These are phyloP conservation scores for Pristis pectinata DNA, from an alignment of 2,797 vertebrate species.

Conservation along the genomic window DNA sequence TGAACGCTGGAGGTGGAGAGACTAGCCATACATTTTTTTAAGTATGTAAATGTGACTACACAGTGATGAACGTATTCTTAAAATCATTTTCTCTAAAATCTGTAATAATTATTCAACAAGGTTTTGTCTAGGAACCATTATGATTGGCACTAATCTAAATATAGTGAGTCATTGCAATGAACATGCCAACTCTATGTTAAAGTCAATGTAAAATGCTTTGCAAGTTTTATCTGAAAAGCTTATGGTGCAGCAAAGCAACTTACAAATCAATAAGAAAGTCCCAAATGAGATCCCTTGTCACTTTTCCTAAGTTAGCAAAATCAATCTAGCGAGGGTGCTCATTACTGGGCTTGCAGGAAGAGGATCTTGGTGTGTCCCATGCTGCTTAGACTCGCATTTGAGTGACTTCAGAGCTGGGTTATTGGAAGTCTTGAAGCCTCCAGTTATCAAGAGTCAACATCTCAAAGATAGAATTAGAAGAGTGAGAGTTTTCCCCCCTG, in stretches of 20 bases:
- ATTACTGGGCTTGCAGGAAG: not conserved
- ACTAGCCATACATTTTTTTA: not conserved
- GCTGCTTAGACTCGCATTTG: not conserved
- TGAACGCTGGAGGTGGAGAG: not conserved
- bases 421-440: not conserved
- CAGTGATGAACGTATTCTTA: not conserved
- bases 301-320: not conserved
- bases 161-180: not conserved
- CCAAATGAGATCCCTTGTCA: not conserved
- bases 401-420: not conserved
- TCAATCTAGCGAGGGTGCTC: not conserved
- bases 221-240: not conserved
- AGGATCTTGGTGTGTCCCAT: not conserved
- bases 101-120: not conserved
- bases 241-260: not conserved
- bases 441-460: not conserved
- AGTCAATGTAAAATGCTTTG: not conserved
- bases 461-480: not conserved
- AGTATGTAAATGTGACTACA: not conserved
- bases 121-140: not conserved
- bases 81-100: not conserved
- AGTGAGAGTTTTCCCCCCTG: not conserved
- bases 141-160: not conserved
- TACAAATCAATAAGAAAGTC: not conserved
- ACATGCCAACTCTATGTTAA: not conserved